A percentile compares a stretch with the other conserved stretches of the same genome.
phyloP scores from a whole-genome alignment of 2,113 vertebrate genomes.

The Chlorodrepanis virens region DNA sequence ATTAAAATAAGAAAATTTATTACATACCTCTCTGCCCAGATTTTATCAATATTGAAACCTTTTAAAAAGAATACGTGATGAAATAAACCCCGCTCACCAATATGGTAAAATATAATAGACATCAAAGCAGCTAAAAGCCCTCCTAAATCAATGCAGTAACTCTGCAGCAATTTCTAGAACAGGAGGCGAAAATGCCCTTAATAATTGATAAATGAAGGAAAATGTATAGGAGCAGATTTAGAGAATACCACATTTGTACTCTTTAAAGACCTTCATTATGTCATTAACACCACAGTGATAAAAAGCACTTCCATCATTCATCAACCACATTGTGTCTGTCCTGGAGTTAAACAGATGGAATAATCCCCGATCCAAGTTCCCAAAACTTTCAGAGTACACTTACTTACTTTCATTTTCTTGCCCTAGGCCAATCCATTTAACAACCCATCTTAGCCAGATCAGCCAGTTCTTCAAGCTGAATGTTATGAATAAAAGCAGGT shows the following conservation, averaged over 20 bases:
- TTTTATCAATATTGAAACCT: slow-evolving; percentile 75
- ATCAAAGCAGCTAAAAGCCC: slow-evolving; percentile 64
- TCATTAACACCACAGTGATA: slow-evolving; percentile 60
- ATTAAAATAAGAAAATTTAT: slow-evolving; percentile 72
- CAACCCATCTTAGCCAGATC: background rate
- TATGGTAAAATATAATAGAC: slow-evolving; percentile 74
- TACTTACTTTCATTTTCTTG: slow-evolving; percentile 35
- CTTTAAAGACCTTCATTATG: slow-evolving; percentile 65
- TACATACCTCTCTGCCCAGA: slow-evolving; percentile 56
- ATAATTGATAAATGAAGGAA: slow-evolving; percentile 72
- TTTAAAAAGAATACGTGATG: slow-evolving; percentile 69
- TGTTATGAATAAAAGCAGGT: background rate
- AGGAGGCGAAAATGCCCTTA: slow-evolving; percentile 67
- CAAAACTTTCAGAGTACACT: slow-evolving; percentile 18
- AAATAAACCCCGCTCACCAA: slow-evolving; percentile 71
- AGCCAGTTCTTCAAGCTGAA: background rate
- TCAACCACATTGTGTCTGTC: background rate
- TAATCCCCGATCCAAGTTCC: slow-evolving; percentile 9
- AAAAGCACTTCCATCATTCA: slow-evolving; percentile 40
- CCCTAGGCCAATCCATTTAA: slow-evolving; percentile 41
- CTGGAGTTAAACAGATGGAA: background rate
- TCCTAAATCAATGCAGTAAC: slow-evolving; percentile 68
- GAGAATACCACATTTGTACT: slow-evolving; percentile 45
- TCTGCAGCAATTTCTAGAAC: slow-evolving; percentile 68
- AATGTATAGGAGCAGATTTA: slow-evolving; percentile 70